Base-by-base conservation (phyloP, 2,888 invertebrate genomes). In the Chydorus sphaericus region DNA sequence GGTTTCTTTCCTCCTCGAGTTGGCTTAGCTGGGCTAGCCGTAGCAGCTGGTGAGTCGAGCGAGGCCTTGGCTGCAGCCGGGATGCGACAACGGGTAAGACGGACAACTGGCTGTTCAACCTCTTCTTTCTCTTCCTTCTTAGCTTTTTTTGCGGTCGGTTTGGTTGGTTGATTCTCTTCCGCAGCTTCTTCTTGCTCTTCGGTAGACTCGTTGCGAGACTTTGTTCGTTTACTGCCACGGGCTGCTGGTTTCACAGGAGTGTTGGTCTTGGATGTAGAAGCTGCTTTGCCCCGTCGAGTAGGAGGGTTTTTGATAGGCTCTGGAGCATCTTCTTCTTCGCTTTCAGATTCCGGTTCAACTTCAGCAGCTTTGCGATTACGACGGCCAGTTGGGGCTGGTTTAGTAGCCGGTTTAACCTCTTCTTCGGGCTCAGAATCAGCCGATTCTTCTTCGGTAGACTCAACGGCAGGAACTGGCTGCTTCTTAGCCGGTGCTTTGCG, bases 391-490 rank as follows among this genome's bases (percentile, higher is more conserved):
- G 59, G 49, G 11, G 55, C 44, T 4, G 4, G 44, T 18, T 20
- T 38, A 20, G 7, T 8, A 16, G 8, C 20, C 38, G 6, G 16
- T 38, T 14, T 10, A 20, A 38, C 20, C 38, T 14, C 20, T 38
- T 37, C 16, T 30, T 51, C 48, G 58, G 4, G 31, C 61, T n/a
- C 4, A 55, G n/a, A 30, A 33, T 58, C 59, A 1, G 59, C 48
- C n/a, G 60, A 59, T 29, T 18, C 49, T 2, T 57, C 58, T 10
- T 61, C 30, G 23, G 54, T 55, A 49, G 58, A 61, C 48, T 60
- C 60, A 8, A 57, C 54, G 44, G 38, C 49, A 1, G 60, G 59
- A n/a, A n/a, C n/a, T n/a, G n/a, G n/a, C n/a, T n/a, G 44, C 11
- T 20, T 38, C 16, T 14, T 8, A 16, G 8, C 20, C 38, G 6